phyloP scores from a whole-genome alignment of 2,888 invertebrate species.

The Folsomia candida region DNA sequence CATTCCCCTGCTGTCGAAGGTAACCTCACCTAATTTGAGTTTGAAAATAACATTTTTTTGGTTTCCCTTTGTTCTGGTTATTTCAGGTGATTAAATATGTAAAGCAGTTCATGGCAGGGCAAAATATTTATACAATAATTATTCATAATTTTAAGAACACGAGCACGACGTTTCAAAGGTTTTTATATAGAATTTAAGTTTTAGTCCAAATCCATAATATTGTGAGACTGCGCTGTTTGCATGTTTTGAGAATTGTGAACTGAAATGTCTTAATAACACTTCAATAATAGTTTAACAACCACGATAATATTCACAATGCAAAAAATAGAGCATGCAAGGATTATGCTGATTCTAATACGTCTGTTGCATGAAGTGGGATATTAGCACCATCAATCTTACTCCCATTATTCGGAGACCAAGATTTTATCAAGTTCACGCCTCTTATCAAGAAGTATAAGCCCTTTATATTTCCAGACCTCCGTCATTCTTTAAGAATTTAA shows the following conservation, averaged over 20 bases:
- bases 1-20: too few relatives aligned
- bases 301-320: neutral
- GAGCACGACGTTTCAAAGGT: slow-evolving; percentile 22
- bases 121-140: neutral
- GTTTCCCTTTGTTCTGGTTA: slow-evolving; percentile 23
- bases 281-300: neutral
- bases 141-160: slow-evolving; percentile 15
- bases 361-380: too few relatives aligned
- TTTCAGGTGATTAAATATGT: slow-evolving; percentile 26
- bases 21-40: neutral
- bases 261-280: neutral
- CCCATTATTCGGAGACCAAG: too few relatives aligned
- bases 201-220: too few relatives aligned
- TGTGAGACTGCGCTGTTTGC: too few relatives aligned
- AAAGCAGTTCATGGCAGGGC: slow-evolving; percentile 21
- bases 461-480: neutral
- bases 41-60: neutral
- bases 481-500: neutral
- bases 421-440: too few relatives aligned
- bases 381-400: too few relatives aligned
- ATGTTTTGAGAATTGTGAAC: neutral
- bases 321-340: slow-evolving; percentile 1
- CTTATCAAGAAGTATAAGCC: neutral
- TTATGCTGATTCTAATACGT: neutral
- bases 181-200: neutral